Percentiles rank a stretch among this genome's conserved stretches.
Evolutionary conservation across 2,888 invertebrate genomes (phyloP).

Genomic region (Ormyrus thymus): DNA sequence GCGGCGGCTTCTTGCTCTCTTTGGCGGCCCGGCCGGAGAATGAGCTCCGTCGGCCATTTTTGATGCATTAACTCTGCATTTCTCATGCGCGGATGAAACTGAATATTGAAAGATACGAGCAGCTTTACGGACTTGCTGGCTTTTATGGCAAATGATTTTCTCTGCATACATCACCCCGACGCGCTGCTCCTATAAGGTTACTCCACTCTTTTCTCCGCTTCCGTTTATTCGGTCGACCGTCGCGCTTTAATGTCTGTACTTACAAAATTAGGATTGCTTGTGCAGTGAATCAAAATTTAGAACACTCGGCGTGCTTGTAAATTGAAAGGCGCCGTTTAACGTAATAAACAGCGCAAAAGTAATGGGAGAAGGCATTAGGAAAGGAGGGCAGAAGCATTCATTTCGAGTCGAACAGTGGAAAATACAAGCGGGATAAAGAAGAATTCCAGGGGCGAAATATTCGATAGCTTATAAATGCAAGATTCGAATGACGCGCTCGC

Average conservation of each 20-base stretch:
- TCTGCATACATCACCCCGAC: no score
- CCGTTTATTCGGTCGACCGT: no score
- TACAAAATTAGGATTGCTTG: no score
- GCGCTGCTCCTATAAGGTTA: no score
- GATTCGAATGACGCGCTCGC: slow-evolving; percentile 52
- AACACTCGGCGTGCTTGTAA: no score
- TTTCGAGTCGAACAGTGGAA: slow-evolving; percentile 20
- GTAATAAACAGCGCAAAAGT: no score
- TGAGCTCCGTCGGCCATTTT: slow-evolving; percentile 6
- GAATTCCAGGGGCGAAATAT: slow-evolving; percentile 60
- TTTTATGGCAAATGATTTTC: slow-evolving; percentile 10
- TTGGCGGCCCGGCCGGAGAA: background rate
- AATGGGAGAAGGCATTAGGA: no score
- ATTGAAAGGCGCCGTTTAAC: no score
- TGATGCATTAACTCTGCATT: slow-evolving; percentile 36
- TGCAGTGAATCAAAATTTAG: no score
- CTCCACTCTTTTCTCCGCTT: no score
- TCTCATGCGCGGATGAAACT: slow-evolving; percentile 27
- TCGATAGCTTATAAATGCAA: slow-evolving; percentile 63
- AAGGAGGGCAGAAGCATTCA: background rate
- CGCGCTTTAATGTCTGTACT: no score
- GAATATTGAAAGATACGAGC: slow-evolving; percentile 31
- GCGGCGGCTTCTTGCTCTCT: background rate
- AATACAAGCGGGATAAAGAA: slow-evolving; percentile 21
- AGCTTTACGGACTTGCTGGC: background rate